Percentiles rank a stretch among this genome's conserved stretches.
Conservation (phyloP, 1,140 invertebrate species). For the Dufourea novaeangliae region DNA sequence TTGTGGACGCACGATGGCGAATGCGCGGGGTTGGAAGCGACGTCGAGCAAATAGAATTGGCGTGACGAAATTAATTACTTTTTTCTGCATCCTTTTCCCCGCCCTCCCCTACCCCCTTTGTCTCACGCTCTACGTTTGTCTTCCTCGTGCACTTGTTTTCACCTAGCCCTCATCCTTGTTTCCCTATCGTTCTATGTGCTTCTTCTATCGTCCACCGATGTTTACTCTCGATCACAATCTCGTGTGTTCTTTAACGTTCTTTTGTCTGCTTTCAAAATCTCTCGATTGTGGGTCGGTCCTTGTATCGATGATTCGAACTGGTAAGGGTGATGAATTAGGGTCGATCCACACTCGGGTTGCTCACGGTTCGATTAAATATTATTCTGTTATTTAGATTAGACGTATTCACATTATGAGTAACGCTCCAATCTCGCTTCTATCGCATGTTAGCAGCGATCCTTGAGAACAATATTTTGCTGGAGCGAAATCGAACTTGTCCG, state of each 20-base stretch:
- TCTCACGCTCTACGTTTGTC: not conserved
- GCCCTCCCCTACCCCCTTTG: too few species aligned
- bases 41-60: slow-evolving; percentile 62
- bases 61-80: slow-evolving; percentile 66
- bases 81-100: slow-evolving; percentile 10
- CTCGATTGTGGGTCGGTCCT: too few species aligned
- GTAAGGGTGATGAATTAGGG: too few species aligned
- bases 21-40: slow-evolving; percentile 54
- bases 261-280: not conserved
- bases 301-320: too few species aligned
- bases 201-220: not conserved
- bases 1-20: slow-evolving; percentile 57
- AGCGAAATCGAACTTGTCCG: too few species aligned
- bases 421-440: too few species aligned
- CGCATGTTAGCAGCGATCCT: too few species aligned
- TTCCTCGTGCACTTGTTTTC: not conserved
- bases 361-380: too few species aligned
- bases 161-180: slow-evolving; percentile 15
- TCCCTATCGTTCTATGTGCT: not conserved
- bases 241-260: not conserved
- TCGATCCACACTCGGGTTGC: too few species aligned
- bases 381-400: too few species aligned
- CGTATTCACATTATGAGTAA: too few species aligned
- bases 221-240: slow-evolving; percentile 22
- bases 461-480: too few species aligned